Base-by-base conservation (phyloP, 1,140 invertebrate genomes). In the Megalopta genalis region DNA sequence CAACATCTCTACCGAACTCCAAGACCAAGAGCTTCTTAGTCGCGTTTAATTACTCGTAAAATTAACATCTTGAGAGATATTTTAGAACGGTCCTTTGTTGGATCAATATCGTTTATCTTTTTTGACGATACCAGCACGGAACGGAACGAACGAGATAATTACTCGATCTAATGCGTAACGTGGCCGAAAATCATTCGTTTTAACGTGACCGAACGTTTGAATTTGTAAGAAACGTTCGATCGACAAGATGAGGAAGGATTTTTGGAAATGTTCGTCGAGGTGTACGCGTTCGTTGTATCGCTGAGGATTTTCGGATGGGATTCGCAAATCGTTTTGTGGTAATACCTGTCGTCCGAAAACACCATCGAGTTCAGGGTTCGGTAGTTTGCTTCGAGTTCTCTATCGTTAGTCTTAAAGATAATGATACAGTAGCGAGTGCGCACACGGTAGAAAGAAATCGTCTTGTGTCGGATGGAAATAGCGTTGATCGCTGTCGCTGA, bases 361-460 rank as follows among this genome's bases (percentile, higher is more conserved):
- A 69, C 49, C 69, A 72, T 46, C 69, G 69, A 60, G 69, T 62
- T 39, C 39, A n/a, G 7, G 18, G 54, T 42, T 39, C 42, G 25
- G 27, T 10, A 18, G 57, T 62, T 32, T 27, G 49, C 49, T 6
- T 64, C 12, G 23, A 27, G 25, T 27, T 69, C 21, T 32, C 21
- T 32, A 37, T 37, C 9, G 67, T 37, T 69, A 57, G 1, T 57
- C 49, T 69, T 57, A 76, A 46, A 16, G 52, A 39, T 67, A 62
- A 32, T 1, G 46, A 71, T 65, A 65, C 14, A 32, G 23, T 46
- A 39, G 71, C 63, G 62, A 68, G 54, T 76, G 74, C 73, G 63
- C 68, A 75, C 59, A 80, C 78, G 65, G 37, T 68, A 27, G 23
- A 72, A 70, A 83, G 60, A 69, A 78, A 79, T 63, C 23, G 12